Evolutionary conservation across 2,888 invertebrate genomes (phyloP).

Genomic region (Euclidia mi): DNA sequence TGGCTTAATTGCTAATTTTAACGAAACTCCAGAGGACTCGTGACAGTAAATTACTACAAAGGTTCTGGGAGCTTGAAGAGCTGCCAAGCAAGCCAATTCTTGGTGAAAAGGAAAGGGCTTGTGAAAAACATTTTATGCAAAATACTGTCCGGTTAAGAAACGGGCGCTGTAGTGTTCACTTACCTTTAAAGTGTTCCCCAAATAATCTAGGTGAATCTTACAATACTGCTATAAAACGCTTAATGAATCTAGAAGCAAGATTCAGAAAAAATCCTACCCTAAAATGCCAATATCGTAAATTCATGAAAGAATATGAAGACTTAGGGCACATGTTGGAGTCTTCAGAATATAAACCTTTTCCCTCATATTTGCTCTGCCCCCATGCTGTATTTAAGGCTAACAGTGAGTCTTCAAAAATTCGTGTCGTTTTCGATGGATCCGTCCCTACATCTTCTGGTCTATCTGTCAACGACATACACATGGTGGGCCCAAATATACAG

Average conservation of each 20-base stretch:
- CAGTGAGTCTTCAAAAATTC: slow-evolving; percentile 33
- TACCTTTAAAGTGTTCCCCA: no score
- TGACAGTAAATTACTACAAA: no score
- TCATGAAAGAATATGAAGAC: no score
- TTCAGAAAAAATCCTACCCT: slow-evolving; percentile 15
- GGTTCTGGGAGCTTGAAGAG: slow-evolving; percentile 26
- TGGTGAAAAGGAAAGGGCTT: slow-evolving; percentile 10
- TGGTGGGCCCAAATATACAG: slow-evolving; percentile 32
- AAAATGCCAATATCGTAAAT: no score
- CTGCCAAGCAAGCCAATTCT: not conserved
- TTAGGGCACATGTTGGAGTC: no score
- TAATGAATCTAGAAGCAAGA: slow-evolving; percentile 10
- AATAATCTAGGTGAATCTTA: slow-evolving; percentile 45
- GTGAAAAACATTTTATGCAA: slow-evolving; percentile 17
- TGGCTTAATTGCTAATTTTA: no score
- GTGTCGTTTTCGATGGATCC: slow-evolving; percentile 42
- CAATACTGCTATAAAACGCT: no score
- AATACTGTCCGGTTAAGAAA: slow-evolving; percentile 5
- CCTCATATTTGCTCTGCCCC: no score
- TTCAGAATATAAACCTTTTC: no score
- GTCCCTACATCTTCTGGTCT: slow-evolving; percentile 25
- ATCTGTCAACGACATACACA: slow-evolving; percentile 30
- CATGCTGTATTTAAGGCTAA: no score
- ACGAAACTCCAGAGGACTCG: no score
- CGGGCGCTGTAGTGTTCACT: slow-evolving; percentile 30